These are phyloP conservation scores for Ligdia adustata DNA, from an alignment of 2,888 invertebrate genomes.

Conservation along the genomic window DNA sequence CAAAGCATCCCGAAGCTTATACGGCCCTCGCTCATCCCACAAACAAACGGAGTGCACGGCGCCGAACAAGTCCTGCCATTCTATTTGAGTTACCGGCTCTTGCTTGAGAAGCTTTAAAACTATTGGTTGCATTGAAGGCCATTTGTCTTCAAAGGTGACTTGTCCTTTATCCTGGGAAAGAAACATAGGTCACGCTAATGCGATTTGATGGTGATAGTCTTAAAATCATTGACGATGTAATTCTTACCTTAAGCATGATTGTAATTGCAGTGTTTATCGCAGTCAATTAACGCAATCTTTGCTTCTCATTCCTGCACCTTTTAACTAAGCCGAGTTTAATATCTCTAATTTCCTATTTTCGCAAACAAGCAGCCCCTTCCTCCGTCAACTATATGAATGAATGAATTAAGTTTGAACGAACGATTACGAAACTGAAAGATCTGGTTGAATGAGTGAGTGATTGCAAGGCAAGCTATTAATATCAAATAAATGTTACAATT, in stretches of 20 bases:
- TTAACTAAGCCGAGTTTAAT: slow-evolving; percentile 8
- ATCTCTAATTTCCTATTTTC: too few species aligned
- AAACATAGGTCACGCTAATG: slow-evolving; percentile 21
- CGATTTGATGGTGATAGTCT: slow-evolving; percentile 1
- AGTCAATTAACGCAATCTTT: slow-evolving; percentile 13
- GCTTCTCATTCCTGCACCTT: slow-evolving; percentile 24
- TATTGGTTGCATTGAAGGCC: slow-evolving; percentile 97
- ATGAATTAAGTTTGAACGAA: too few species aligned
- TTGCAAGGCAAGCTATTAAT: too few species aligned
- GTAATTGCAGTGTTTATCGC: slow-evolving; percentile 23
- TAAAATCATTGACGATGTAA: background rate
- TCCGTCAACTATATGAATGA: slow-evolving; percentile 6
- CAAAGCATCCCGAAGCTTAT: slow-evolving; percentile 93
- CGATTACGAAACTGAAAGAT: too few species aligned
- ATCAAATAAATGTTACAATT: too few species aligned
- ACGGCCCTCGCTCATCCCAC: slow-evolving; percentile 98
- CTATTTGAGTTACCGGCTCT: slow-evolving; percentile 95
- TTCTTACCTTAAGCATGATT: slow-evolving; percentile 39
- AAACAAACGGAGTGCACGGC: slow-evolving; percentile 97
- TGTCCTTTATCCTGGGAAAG: slow-evolving; percentile 89
- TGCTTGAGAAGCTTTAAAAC: slow-evolving; percentile 97
- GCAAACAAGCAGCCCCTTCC: slow-evolving; percentile 12
- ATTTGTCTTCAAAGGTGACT: slow-evolving; percentile 96
- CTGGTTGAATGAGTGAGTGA: too few species aligned
- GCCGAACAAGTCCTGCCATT: slow-evolving; percentile 99